These are phyloP conservation scores for Spilosoma lubricipeda DNA, from an alignment of 2,888 invertebrate genomes.

Conservation along the genomic window DNA sequence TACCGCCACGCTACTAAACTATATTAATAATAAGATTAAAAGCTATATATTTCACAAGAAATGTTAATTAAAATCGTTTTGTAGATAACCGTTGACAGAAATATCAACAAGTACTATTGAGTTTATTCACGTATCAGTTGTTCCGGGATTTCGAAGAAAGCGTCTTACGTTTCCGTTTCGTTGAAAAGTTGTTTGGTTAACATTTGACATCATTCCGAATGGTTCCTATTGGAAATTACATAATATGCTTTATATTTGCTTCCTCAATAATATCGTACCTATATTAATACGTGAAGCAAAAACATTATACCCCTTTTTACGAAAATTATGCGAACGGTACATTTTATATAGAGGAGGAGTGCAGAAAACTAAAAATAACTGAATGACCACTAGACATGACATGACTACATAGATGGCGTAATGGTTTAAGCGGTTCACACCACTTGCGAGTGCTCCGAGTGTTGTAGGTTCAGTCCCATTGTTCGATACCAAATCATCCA, in stretches of 20 bases:
- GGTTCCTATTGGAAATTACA: constrained; percentile 30
- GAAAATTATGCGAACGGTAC: no score
- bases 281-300: no score
- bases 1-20: background rate
- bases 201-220: constrained; percentile 28
- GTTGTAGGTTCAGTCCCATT: no score
- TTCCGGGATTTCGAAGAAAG: constrained; percentile 40
- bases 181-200: constrained; percentile 35
- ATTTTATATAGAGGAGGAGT: no score
- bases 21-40: background rate
- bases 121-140: constrained; percentile 10
- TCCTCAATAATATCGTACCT: background rate
- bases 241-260: constrained; percentile 22
- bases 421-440: no score
- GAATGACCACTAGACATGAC: no score
- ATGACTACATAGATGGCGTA: no score
- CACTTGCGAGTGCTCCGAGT: no score
- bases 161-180: constrained; percentile 38
- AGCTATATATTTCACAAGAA: background rate
- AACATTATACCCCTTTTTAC: no score
- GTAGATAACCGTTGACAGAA: background rate
- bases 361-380: no score
- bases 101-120: constrained; percentile 10
- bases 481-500: no score
- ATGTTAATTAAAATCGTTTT: background rate